phyloP scores from a whole-genome alignment of 2,113 vertebrate species.

The Myiagra hebetior region DNA sequence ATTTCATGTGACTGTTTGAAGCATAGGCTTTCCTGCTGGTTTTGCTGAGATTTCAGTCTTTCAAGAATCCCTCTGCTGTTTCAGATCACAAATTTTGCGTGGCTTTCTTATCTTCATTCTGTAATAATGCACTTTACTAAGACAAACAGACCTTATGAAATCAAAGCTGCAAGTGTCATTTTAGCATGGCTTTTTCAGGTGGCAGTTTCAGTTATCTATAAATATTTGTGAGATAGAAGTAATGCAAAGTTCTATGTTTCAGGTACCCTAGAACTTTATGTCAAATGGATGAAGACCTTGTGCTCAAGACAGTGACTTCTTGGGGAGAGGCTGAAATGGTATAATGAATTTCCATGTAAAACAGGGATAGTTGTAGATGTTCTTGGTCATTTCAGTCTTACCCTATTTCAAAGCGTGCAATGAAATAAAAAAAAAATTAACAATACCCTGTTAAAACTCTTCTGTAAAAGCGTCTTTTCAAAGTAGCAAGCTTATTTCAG shows the following conservation, averaged over 20 bases:
- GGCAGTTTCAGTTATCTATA: not conserved
- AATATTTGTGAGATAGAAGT: not conserved
- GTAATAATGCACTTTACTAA: not conserved
- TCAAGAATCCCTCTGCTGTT: not conserved
- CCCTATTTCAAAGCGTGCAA: not conserved
- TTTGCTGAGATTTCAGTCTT: not conserved
- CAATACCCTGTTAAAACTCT: not conserved
- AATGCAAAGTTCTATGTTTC: fast-evolving
- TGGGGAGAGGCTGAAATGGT: not conserved
- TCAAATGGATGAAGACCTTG: not conserved
- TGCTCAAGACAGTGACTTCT: not conserved
- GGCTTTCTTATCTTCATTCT: not conserved
- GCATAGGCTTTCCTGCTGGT: not conserved
- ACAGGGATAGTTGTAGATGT: not conserved
- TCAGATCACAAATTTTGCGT: not conserved
- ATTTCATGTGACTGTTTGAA: not conserved
- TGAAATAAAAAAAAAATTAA: not conserved
- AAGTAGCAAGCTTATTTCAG: not conserved
- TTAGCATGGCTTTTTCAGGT: not conserved
- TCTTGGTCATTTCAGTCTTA: not conserved
- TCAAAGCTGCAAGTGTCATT: not conserved
- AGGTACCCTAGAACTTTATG: not conserved
- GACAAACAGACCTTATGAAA: not conserved
- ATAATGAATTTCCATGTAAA: not conserved
- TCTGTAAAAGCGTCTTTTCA: not conserved